Base-by-base conservation (phyloP, 2,888 invertebrate genomes). In the Drosophila rubida region DNA sequence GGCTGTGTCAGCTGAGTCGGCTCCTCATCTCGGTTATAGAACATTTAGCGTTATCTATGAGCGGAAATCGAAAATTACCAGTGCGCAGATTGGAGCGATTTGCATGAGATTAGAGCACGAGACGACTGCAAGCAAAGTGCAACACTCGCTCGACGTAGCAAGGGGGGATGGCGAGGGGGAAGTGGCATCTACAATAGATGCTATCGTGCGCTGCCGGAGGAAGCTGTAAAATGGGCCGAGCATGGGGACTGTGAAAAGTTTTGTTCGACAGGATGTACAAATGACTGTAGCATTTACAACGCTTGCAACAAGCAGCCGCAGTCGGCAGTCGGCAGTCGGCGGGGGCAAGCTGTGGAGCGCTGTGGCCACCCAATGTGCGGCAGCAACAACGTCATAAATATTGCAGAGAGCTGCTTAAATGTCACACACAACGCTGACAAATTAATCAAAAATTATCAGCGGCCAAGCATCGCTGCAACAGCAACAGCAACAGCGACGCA, bases 11-110 rank as follows among this genome's bases (percentile, higher is more conserved):
- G 69, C 64, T 55, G n/a, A 22, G 32, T 44, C 46, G 59, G 64
- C 71, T 64, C 50, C 63, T 71, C 63, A 58, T 63, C 60, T 53
- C 39, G 35, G 50, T 68, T 68, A 60, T 57, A 68, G 69, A 77
- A 71, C 67, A 80, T 68, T 83, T 72, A 62, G 59, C 48, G 73
- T 75, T 89, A 89, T 84, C 87, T 78, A 50, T 60, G 78, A 79
- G 57, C 87, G 88, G 90, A 90, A 89, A 89, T 89, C 90, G 89
- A 89, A 87, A 88, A 89, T 89, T 90, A 85, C 87, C 71, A 84
- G 66, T 71, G 75, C 77, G 57, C 81, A 77, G 87, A 87, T 87
- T 81, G 66, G 69, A 87, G 79, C 82, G 79, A 88, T 86, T 86
- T 88, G 81, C 88, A 87, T 86, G 79, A 75, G 85, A 88, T 85